phyloP scores from a whole-genome alignment of 2,797 vertebrate species.

The Carcharodon carcharias region DNA sequence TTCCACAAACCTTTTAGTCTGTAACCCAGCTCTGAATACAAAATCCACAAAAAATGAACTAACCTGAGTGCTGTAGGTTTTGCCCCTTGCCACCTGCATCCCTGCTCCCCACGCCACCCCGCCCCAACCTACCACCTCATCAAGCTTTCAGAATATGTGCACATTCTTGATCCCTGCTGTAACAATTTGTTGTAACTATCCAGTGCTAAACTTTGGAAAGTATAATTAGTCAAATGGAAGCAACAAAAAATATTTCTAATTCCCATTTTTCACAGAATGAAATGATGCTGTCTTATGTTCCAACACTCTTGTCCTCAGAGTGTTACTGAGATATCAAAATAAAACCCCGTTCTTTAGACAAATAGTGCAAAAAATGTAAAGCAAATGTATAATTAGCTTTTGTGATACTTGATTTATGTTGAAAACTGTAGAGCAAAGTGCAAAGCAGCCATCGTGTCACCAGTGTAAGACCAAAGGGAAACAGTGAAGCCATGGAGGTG shows the following conservation, averaged over 20 bases:
- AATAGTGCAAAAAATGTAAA: neutral
- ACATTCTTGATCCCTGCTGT: neutral
- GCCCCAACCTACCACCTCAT: neutral
- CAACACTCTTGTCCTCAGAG: neutral
- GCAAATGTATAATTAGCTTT: neutral
- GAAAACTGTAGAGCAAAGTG: neutral
- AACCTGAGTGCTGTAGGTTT: neutral
- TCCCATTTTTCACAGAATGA: neutral
- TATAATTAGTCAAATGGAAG: neutral
- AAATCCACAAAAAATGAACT: neutral
- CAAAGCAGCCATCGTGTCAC: neutral
- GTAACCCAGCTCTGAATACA: neutral
- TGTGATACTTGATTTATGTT: neutral
- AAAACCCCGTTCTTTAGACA: neutral
- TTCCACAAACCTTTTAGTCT: neutral
- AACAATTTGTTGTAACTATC: no score
- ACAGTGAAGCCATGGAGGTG: neutral
- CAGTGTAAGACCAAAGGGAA: neutral
- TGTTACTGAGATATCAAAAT: neutral
- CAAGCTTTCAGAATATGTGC: neutral
- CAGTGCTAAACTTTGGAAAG: neutral
- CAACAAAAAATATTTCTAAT: neutral
- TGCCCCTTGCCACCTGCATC: no score
- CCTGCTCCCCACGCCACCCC: neutral
- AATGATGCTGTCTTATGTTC: neutral